Evolutionary conservation across 2,888 invertebrate species (phyloP), one percentile per base, ranked within the genome.

Genomic region (Phengaris alcon): DNA sequence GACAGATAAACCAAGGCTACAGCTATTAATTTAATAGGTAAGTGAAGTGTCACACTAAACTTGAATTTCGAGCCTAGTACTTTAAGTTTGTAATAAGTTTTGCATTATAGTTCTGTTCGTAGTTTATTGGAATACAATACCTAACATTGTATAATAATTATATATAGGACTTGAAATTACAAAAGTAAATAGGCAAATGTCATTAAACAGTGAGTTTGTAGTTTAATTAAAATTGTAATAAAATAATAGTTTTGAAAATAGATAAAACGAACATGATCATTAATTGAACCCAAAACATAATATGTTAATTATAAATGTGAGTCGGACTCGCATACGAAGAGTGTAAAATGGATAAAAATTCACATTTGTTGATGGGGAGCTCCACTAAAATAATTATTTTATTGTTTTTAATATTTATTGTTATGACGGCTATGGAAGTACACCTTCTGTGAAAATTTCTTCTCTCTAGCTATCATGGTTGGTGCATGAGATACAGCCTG

Each of bases 21-120:
- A 7, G 22, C 2, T 51, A 69, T 69, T 69, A 70, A 1, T 52
- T 69, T 70, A 22, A 22, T 70, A 70, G 70, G 70, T 70, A 70
- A 70, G 70, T 70, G 52, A 70, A 12, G 52, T 51, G 13, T 52
- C 6, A 68, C 9, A n/a, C 48, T n/a, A 15, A 69, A 69, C 10
- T 48, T 51, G n/a, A n/a, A 69, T 44, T 46, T 48, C 15, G 22
- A 10, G 15, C 69, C 3, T 35, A 35, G 0, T 35, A 35, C 35
- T 35, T 1, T 35, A 35, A 35, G 22, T 69, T 46, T 0, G 6
- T n/a, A 15, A 13, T 8, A 48, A n/a, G 13, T 46, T 9, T n/a
- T 9, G 7, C 46, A 7, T 15, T 68, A 48, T 48, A 59, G 22
- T 35, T 57, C 22, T 9, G 59, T 22, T 59, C 10, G 10, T 52